Percentiles rank a stretch among this genome's conserved stretches.
Evolutionary conservation across 1,140 invertebrate genomes (phyloP).

Genomic region (Drosophila sturtevanti): DNA sequence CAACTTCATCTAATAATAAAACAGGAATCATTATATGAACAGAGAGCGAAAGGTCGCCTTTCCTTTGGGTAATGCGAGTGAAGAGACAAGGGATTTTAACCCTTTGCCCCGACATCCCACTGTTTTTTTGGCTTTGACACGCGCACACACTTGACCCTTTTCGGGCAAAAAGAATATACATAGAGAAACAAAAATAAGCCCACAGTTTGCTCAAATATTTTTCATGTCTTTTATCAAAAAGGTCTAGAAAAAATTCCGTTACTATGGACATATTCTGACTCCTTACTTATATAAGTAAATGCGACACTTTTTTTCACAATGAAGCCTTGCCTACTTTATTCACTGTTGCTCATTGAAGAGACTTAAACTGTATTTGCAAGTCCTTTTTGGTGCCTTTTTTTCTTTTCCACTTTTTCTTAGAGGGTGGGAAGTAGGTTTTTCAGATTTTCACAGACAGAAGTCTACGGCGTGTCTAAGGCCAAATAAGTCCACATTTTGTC

Average conservation of each 20-base stretch:
- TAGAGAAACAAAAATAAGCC: background rate
- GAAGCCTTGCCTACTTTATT: conserved; percentile 16
- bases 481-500: conserved; percentile 20
- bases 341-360: conserved; percentile 29
- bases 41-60: background rate
- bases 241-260: background rate
- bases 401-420: conserved; percentile 3
- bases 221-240: conserved; percentile 45
- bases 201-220: conserved; percentile 43
- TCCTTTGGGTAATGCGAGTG: background rate
- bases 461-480: conserved; percentile 41
- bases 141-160: conserved; percentile 75
- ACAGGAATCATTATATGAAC: conserved; percentile 65
- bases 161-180: background rate
- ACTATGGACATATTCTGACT: background rate
- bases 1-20: conserved; percentile 47
- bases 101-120: conserved; percentile 37
- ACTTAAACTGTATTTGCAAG: conserved; percentile 43
- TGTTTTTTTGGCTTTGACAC: conserved; percentile 34
- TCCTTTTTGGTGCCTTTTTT: conserved; percentile 34
- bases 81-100: conserved; percentile 35
- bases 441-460: conserved; percentile 12
- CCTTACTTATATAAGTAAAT: conserved; percentile 1
- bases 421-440: background rate
- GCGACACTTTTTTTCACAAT: background rate